Evolutionary conservation across 53 echinoderm and acorn worm genomes (phyloP), one percentile per base, ranked within the genome.

Genomic region (Zoroaster sp.): DNA sequence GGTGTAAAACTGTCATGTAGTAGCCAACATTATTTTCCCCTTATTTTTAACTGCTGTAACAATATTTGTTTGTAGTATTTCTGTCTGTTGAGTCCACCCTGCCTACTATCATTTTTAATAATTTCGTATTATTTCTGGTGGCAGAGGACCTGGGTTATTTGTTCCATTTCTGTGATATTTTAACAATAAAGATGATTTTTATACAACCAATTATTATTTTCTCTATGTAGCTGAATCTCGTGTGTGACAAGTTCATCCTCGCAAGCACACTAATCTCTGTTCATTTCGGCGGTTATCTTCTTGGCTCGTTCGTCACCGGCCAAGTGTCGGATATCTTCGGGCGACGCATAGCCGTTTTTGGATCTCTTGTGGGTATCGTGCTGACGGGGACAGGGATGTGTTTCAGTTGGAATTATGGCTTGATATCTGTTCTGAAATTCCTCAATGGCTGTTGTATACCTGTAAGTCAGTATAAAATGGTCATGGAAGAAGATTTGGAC

Each of bases 251-350:
- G 14, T 51, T 7, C 34, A 72, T 91, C 31, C 79, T 90, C 34
- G 86, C 89, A 0, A 74, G 86, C 8, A 91, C 87, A 17, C 92
- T 93, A 40, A 88, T 88, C n/a, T 96, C 96, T 1, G 77, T 96
- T 23, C 91, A 92, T 85, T 94, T 96, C 45, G 88, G 81, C 37
- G 96, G 96, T 28, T 91, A 89, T 37, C 87, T 96, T 21, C 87
- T 88, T 11, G 96, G 96, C 0, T 91, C 96, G 17, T 94, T 88
- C 54, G 70, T 93, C 17, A 59, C 73, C 20, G 96, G 96, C 4
- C 96, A 96, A 39, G 49, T 94, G 3, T 96, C 96, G 31, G 96
- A 96, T 71, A 66, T 89, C 47, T 86, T 91, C 73, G 96, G 96
- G 4, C 82, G 96, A 43, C 94, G 93, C n/a, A 12, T 71, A 44